These are phyloP conservation scores for Smittia sp. DNA, from an alignment of 2,888 invertebrate species.

Conservation along the genomic window DNA sequence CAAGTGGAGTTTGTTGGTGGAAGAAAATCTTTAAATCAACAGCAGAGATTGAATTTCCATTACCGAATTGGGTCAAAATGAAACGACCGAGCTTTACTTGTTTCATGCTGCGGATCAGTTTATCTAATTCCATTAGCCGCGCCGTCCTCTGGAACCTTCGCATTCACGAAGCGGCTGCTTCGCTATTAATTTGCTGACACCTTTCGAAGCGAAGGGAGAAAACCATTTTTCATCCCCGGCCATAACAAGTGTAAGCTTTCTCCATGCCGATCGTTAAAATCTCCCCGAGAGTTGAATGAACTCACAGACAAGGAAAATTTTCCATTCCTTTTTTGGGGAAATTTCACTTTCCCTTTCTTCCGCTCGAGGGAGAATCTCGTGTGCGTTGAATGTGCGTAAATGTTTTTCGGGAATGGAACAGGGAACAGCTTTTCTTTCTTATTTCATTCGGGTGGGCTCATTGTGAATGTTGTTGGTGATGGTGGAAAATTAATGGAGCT, in stretches of 20 bases:
- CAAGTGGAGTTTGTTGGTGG: no score
- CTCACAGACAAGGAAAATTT: constrained; percentile 27
- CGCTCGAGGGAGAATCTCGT: neutral
- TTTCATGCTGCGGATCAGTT: no score
- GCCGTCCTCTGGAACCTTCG: neutral
- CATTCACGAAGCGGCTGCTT: neutral
- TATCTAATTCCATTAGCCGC: no score
- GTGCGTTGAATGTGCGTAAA: constrained; percentile 5
- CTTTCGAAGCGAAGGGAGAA: neutral
- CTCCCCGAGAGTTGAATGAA: constrained; percentile 38
- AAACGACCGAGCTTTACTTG: no score
- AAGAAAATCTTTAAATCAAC: neutral
- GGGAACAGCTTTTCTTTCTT: neutral
- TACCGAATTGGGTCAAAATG: neutral
- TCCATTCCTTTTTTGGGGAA: constrained; percentile 20
- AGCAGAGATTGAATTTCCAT: neutral
- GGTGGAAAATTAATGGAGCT: constrained; percentile 25
- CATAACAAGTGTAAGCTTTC: neutral
- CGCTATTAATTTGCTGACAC: neutral
- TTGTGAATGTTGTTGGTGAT: constrained; percentile 21
- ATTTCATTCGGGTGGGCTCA: neutral
- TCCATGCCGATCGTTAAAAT: constrained; percentile 24
- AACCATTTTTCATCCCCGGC: neutral
- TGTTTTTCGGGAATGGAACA: neutral
- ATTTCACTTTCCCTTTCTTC: neutral